phyloP scores from a whole-genome alignment of 1,140 invertebrate genomes.

The Lanistes nyassanus region DNA sequence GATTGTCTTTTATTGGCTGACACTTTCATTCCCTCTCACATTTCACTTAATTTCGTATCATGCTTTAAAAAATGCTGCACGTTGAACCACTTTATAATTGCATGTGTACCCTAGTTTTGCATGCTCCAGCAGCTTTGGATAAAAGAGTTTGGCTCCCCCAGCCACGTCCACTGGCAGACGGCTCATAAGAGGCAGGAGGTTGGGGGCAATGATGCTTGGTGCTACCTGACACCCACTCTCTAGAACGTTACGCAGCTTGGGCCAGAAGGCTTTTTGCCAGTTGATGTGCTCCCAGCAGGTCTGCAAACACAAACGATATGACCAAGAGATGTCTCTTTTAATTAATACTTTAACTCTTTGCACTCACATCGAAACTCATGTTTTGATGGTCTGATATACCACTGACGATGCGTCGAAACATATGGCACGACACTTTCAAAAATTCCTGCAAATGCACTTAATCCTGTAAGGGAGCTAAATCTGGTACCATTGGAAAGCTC shows the following conservation, averaged over 20 bases:
- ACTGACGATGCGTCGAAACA: too few species aligned
- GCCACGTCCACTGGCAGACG: slow-evolving; percentile 73
- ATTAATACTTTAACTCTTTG: too few species aligned
- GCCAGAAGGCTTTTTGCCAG: slow-evolving; percentile 77
- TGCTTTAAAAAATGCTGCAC: too few species aligned
- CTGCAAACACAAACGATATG: slow-evolving; percentile 58
- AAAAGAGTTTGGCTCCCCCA: slow-evolving; percentile 71
- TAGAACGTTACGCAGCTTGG: slow-evolving; percentile 77
- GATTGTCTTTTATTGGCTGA: too few species aligned
- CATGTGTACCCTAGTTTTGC: slow-evolving; percentile 73
- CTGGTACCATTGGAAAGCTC: too few species aligned
- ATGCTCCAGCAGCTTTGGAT: slow-evolving; percentile 76
- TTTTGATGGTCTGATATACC: too few species aligned
- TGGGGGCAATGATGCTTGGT: slow-evolving; percentile 77
- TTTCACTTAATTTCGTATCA: too few species aligned
- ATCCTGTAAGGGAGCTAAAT: too few species aligned
- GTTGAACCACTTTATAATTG: not conserved
- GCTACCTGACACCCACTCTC: slow-evolving; percentile 77
- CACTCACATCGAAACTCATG: too few species aligned
- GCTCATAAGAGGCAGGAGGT: slow-evolving; percentile 79
- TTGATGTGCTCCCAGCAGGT: slow-evolving; percentile 78
- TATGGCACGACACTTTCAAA: too few species aligned
- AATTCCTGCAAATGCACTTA: too few species aligned
- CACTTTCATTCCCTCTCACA: too few species aligned
- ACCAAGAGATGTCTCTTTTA: not conserved